Evolutionary conservation across 2,113 vertebrate genomes (phyloP).

Genomic region (Salminus brasiliensis): DNA sequence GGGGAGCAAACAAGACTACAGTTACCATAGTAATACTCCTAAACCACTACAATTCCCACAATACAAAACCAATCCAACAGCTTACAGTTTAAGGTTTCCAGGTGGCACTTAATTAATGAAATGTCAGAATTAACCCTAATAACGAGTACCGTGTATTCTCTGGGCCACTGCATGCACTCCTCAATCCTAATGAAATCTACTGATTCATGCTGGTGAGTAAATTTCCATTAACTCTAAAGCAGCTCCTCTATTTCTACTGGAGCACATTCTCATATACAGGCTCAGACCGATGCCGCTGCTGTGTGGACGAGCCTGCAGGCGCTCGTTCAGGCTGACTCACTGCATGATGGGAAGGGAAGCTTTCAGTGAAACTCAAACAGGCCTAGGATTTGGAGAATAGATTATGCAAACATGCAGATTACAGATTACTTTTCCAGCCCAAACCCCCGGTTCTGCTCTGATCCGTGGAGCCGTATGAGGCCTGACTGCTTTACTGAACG

Average conservation of each 20-base stretch:
- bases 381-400: neutral
- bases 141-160: no score
- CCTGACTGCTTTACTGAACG: neutral
- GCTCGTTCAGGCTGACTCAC: neutral
- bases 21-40: no score
- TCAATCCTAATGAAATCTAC: no score
- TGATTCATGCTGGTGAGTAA: neutral
- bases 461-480: no score
- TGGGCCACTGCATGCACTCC: no score
- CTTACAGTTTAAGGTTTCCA: no score
- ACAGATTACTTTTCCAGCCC: neutral
- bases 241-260: neutral
- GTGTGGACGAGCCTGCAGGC: neutral
- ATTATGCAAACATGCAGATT: neutral
- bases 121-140: no score
- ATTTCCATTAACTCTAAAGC: neutral
- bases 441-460: neutral
- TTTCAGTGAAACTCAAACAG: neutral
- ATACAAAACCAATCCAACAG: no score
- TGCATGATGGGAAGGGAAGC: neutral
- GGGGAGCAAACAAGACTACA: no score
- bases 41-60: no score
- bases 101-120: no score
- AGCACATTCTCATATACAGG: neutral
- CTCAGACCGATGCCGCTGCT: neutral